Conservation (phyloP, 2,888 invertebrate species). For the Diarsia rubi region DNA sequence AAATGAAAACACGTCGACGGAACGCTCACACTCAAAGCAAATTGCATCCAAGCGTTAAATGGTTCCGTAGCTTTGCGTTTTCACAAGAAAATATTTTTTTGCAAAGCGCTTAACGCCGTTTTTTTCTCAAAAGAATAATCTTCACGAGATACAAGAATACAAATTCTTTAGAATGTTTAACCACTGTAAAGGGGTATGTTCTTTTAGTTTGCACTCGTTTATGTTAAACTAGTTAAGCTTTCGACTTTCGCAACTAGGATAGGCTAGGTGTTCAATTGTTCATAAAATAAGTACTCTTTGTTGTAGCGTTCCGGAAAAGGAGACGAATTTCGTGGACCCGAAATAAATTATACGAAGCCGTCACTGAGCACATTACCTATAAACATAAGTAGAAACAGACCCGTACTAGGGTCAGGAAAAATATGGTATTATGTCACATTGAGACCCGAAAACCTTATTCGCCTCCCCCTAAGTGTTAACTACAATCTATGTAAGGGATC, state of each 20-base stretch:
- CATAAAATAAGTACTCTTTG: constrained; percentile 20
- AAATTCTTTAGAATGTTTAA: constrained; percentile 58
- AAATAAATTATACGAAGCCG: constrained; percentile 42
- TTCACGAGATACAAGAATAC: constrained; percentile 38
- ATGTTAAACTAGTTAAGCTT: constrained; percentile 28
- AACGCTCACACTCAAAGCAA: constrained; percentile 55
- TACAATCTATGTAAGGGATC: constrained; percentile 64
- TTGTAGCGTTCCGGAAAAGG: constrained; percentile 14
- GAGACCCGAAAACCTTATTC: constrained; percentile 53
- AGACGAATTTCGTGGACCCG: constrained; percentile 32
- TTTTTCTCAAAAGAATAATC: constrained; percentile 50
- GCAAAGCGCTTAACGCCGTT: constrained; percentile 31
- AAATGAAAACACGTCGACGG: constrained; percentile 37
- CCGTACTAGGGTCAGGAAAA: constrained; percentile 36
- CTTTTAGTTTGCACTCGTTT: constrained; percentile 34
- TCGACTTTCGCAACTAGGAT: constrained; percentile 14
- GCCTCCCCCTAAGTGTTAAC: constrained; percentile 60
- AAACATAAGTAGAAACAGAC: constrained; percentile 34
- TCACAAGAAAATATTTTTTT: constrained; percentile 53
- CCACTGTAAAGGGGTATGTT: constrained; percentile 17
- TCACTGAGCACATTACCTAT: constrained; percentile 25
- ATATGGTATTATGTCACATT: constrained; percentile 48
- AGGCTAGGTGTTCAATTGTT: constrained; percentile 1
- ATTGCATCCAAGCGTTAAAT: constrained; percentile 62
- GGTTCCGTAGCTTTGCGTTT: constrained; percentile 44